These are phyloP conservation scores for Procavia capensis DNA, from an alignment of 2,113 vertebrate species.

Conservation along the genomic window DNA sequence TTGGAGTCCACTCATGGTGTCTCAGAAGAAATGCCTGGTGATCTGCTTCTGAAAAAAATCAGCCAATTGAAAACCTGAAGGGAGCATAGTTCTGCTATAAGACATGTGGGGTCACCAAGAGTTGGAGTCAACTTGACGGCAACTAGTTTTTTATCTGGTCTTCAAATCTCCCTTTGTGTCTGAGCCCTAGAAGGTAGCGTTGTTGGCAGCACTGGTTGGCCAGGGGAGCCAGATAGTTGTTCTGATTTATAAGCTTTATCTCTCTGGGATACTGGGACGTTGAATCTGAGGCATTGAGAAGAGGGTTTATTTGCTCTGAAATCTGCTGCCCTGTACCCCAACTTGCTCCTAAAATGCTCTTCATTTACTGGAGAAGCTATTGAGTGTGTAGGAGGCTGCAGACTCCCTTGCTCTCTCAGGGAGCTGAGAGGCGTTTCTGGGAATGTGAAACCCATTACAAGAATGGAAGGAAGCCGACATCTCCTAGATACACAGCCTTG, in stretches of 20 bases:
- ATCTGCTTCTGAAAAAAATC: background rate
- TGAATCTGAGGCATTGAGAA: background rate
- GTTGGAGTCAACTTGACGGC: background rate
- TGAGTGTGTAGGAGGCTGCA: background rate
- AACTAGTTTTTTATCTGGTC: background rate
- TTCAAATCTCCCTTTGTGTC: background rate
- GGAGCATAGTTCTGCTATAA: background rate
- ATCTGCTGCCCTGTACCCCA: background rate
- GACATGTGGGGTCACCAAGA: background rate
- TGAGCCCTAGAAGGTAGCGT: background rate
- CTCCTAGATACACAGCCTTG: background rate
- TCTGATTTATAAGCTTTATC: background rate
- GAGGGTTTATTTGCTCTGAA: background rate
- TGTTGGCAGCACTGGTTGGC: background rate
- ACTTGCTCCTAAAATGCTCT: background rate
- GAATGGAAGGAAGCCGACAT: background rate
- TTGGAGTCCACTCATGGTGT: background rate
- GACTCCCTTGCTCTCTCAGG: background rate
- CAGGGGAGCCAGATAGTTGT: background rate
- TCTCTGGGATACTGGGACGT: background rate
- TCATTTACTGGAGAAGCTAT: background rate
- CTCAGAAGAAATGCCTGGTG: background rate
- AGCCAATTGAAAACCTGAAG: background rate
- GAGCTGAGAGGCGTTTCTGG: background rate
- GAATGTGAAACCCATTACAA: background rate